Conservation (phyloP, 2,888 invertebrate species). For the Rhimphoctona megacephalus region DNA sequence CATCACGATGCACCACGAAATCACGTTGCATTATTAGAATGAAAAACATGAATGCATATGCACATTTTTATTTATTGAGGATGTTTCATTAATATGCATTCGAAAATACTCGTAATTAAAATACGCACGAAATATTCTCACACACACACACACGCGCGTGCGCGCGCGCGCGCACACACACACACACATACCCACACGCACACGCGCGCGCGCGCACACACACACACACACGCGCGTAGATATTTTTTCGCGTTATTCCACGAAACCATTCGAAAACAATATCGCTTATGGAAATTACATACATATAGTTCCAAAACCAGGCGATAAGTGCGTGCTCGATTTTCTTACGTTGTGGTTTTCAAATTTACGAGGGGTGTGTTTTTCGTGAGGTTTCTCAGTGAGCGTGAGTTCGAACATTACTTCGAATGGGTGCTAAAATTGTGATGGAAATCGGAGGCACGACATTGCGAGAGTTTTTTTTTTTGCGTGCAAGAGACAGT, state of each 20-base stretch:
- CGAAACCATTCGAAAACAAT: slow-evolving; percentile 35
- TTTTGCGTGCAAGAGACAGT: slow-evolving; percentile 10
- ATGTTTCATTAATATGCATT: slow-evolving; percentile 25
- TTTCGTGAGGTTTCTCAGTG: slow-evolving; percentile 10
- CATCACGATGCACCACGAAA: slow-evolving; percentile 13
- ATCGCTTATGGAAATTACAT: slow-evolving; percentile 28
- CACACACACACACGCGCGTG: too few relatives aligned
- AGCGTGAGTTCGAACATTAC: slow-evolving; percentile 43
- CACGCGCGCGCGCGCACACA: too few relatives aligned
- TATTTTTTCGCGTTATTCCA: slow-evolving; percentile 30
- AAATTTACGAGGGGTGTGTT: slow-evolving; percentile 29
- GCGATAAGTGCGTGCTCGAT: slow-evolving; percentile 41
- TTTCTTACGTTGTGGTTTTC: background rate
- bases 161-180: background rate
- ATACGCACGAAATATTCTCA: background rate
- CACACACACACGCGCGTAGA: background rate
- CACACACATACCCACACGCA: background rate
- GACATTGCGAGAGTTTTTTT: slow-evolving; percentile 25
- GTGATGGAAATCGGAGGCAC: slow-evolving; percentile 50
- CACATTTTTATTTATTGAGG: background rate
- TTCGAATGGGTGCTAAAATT: slow-evolving; percentile 30
- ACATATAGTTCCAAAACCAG: slow-evolving; percentile 6
- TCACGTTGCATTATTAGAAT: slow-evolving; percentile 22
- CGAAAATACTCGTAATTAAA: background rate
- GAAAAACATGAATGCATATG: slow-evolving; percentile 26